Conservation (phyloP, 92 coral and sea anemone species). For the Siderastrea siderea region DNA sequence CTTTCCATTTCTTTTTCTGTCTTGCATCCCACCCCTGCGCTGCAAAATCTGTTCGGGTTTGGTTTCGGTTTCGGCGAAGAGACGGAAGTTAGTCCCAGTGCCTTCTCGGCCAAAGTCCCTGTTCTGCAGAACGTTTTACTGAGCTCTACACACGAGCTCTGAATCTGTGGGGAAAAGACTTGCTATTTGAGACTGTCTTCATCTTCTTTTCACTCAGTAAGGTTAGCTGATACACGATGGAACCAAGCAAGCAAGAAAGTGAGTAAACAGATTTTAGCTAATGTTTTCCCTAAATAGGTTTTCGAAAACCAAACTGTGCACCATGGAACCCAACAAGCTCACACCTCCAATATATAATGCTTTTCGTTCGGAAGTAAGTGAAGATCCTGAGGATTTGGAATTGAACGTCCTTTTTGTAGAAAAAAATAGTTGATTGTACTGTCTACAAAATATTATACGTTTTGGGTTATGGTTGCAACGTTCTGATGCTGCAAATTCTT, state of each 20-base stretch:
- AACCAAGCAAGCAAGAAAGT: slow-evolving; percentile 10
- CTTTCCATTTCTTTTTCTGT: not conserved
- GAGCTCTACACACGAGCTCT: too few species aligned
- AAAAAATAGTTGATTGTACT: too few species aligned
- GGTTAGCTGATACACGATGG: not conserved
- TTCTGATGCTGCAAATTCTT: too few species aligned
- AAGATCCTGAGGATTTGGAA: too few species aligned
- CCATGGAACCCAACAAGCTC: too few species aligned
- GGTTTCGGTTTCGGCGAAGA: not conserved
- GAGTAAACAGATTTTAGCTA: not conserved
- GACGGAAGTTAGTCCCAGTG: not conserved
- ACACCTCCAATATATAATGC: too few species aligned
- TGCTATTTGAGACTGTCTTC: not conserved
- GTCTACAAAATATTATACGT: too few species aligned
- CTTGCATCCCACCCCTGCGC: too few species aligned
- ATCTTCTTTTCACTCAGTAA: not conserved
- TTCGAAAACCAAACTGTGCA: too few species aligned
- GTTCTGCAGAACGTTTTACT: not conserved
- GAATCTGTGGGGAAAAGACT: not conserved
- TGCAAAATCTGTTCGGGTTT: not conserved
- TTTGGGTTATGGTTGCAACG: not conserved
- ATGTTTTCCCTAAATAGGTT: too few species aligned
- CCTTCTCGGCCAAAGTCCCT: not conserved
- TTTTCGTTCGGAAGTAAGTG: too few species aligned
- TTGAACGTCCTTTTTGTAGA: too few species aligned